Conservation (phyloP, 2,888 invertebrate species). For the Pandemis heparana region DNA sequence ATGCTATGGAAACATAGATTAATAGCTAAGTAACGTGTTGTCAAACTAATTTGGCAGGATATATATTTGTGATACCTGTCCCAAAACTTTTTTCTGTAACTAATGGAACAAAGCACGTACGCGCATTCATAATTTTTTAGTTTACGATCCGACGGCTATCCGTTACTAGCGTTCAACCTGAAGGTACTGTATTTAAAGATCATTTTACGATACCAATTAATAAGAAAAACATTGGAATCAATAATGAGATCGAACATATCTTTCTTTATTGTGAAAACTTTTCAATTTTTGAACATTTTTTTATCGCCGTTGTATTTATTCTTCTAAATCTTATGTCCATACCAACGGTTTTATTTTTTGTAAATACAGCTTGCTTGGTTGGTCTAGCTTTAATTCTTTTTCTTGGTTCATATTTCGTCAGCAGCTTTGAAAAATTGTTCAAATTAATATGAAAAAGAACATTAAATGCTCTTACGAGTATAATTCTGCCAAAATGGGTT, state of each 20-base stretch:
- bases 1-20: neutral
- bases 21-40: constrained; percentile 12
- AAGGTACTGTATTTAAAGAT: neutral
- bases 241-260: neutral
- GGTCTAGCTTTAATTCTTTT: constrained; percentile 29
- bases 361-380: constrained; percentile 6
- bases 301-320: neutral
- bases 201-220: neutral
- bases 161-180: no score
- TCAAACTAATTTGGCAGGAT: constrained; percentile 20
- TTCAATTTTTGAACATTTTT: constrained; percentile 26
- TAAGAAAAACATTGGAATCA: neutral
- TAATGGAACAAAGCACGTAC: no score
- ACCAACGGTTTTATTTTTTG: neutral
- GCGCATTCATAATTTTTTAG: no score
- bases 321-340: constrained; percentile 3
- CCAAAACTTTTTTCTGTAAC: no score
- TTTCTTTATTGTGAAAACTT: neutral
- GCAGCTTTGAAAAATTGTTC: constrained; percentile 18
- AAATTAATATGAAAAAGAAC: constrained; percentile 17
- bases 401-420: constrained; percentile 29
- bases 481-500: constrained; percentile 21
- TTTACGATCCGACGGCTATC: no score
- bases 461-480: neutral
- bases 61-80: neutral